phyloP scores from a whole-genome alignment of 2,113 vertebrate species.

The Tragelaphus scriptus region DNA sequence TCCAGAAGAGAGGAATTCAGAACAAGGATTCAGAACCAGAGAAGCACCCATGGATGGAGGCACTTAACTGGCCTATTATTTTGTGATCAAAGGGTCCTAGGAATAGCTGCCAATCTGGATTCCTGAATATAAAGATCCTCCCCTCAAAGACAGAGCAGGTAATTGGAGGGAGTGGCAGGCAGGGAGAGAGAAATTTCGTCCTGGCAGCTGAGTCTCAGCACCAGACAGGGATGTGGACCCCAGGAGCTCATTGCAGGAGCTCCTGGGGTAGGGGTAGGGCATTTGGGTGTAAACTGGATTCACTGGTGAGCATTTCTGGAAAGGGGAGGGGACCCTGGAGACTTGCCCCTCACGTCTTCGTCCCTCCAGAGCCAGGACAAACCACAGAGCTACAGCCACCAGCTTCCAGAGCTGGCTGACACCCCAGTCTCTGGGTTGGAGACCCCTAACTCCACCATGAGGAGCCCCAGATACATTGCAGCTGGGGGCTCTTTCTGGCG shows the following conservation, averaged over 20 bases:
- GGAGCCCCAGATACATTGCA: neutral
- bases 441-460: neutral
- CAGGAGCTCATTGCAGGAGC: neutral
- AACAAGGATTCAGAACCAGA: neutral
- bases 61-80: neutral
- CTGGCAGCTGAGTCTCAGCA: neutral
- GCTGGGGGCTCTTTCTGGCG: rapidly evolving
- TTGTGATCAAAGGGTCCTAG: neutral
- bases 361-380: neutral
- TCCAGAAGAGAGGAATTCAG: neutral
- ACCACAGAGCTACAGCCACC: neutral
- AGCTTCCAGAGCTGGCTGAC: neutral
- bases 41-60: neutral
- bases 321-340: neutral
- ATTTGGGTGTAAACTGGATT: neutral
- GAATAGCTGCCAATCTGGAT: neutral
- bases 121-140: neutral
- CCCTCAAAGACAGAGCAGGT: neutral
- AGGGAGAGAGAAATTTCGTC: neutral
- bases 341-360: neutral
- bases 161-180: neutral
- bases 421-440: neutral
- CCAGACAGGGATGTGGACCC: neutral
- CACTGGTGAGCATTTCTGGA: neutral
- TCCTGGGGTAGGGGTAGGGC: neutral